phyloP scores from a whole-genome alignment of 2,113 vertebrate species.

The Takifugu bimaculatus region DNA sequence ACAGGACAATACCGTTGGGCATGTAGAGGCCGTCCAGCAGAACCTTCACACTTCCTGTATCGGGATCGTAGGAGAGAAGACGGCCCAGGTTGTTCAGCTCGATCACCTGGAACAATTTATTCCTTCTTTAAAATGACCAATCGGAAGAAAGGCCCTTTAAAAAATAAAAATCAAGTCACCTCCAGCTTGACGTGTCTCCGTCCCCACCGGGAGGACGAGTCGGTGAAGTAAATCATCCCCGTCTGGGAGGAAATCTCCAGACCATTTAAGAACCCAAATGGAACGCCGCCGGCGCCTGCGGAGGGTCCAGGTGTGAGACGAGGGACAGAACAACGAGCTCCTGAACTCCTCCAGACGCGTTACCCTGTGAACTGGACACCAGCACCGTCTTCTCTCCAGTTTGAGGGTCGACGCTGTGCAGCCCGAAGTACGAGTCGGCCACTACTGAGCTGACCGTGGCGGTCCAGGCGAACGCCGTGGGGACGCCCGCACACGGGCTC shows the following conservation, averaged over 20 bases:
- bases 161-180: slow-evolving; percentile 38
- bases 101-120: slow-evolving; percentile 54
- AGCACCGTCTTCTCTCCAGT: slow-evolving; percentile 71
- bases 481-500: slow-evolving; percentile 71
- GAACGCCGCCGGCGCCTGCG: slow-evolving; percentile 63
- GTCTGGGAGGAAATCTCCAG: slow-evolving; percentile 70
- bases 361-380: slow-evolving; percentile 59
- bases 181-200: slow-evolving; percentile 71
- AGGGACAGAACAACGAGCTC: neutral
- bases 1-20: slow-evolving; percentile 72
- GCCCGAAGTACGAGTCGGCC: slow-evolving; percentile 72
- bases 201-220: slow-evolving; percentile 76
- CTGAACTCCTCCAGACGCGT: neutral
- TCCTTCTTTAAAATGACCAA: neutral
- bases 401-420: slow-evolving; percentile 61
- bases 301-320: neutral
- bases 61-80: slow-evolving; percentile 64
- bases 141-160: too few relatives aligned
- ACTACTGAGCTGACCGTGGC: slow-evolving; percentile 63
- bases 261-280: slow-evolving; percentile 73
- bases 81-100: slow-evolving; percentile 70
- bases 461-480: slow-evolving; percentile 63
- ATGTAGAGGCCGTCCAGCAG: slow-evolving; percentile 71
- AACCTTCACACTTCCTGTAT: slow-evolving; percentile 31
- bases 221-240: slow-evolving; percentile 71